Base-by-base conservation (phyloP, 2,797 vertebrate species). In the Smutsia temminckii region DNA sequence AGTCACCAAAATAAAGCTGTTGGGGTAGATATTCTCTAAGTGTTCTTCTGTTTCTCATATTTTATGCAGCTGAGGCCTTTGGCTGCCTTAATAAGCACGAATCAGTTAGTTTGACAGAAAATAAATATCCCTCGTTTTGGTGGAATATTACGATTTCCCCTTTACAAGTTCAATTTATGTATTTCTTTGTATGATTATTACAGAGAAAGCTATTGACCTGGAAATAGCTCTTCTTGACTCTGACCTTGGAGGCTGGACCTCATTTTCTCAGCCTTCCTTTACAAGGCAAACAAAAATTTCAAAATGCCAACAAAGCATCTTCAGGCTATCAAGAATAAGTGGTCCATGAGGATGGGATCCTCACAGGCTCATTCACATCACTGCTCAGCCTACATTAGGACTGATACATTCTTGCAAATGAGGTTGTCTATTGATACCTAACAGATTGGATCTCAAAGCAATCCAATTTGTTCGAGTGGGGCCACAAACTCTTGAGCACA, bases 391-490 rank as follows among this genome's bases (percentile, higher is more conserved):
- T 46, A 37, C 18, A 64, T 34, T 77, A 85, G 32, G 34, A 80
- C 2, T 49, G 42, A 89, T n/a, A 23, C 77, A 23, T 64, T 95
- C 75, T 75, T 21, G 5, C 23, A 25, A 95, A 77, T 68, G 57
- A 96, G 71, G 57, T 21, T 72, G 5, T n/a, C 34, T 91, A 86
- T 61, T 64, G 86, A 74, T 85, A 32, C 17, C 18, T 79, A 81
- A 59, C 4, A 83, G 37, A 85, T 92, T 69, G 88, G 61, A 63
- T 79, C 34, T 89, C 40, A 95, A 88, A 85, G 34, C 34, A 90
- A 93, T 93, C 27, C 37, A 85, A 85, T 94, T 85, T 91, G 40
- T 57, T 77, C 83, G 95, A 93, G 80, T 68, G 75, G 57, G 13
- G 12, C 42, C 64, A 94, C 71, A 79, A 84, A 66, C 14, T 74